Evolutionary conservation across 2,888 invertebrate genomes (phyloP), one percentile per base, ranked within the genome.

Genomic region (Mythimna ferrago): DNA sequence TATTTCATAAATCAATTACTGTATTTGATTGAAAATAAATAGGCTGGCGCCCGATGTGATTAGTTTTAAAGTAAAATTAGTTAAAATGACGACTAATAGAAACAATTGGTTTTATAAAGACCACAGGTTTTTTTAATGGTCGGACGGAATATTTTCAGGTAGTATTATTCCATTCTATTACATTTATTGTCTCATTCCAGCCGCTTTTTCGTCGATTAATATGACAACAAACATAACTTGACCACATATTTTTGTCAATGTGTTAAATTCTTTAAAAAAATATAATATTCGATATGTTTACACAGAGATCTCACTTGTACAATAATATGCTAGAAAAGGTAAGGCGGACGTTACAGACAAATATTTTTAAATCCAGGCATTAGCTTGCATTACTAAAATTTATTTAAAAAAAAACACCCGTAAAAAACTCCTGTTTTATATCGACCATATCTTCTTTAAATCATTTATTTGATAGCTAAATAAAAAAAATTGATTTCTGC

Each of bases 1-100:
- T 51, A 41, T 51, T 72, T 32, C 32, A 21, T 44, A 14, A 53
- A 60, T 53, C 19, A 73, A 53, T 73, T 60, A 35, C 38, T 0
- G 4, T 51, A n/a, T 57, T 68, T 32, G 9, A 71, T 60, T 60
- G 14, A 21, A 51, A 58, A 48, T 16, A 48, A 48, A 14, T 2
- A 2, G n/a, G 9, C 32, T 41, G 51, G 21, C 51, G 32, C 6
- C 16, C 14, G 32, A 9, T 16, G 14, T 1, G 10, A 6, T 21
- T 6, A 26, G 26, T 48, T 58, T 11, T 19, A 56, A 38, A 10
- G 6, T 32, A 6, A 11, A 19, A 6, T 53, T 21, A 16, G 1
- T n/a, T 16, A 21, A 32, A 6, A 69, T 21, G 16, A 10, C 2
- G 11, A 54, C 7, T 6, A 69, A 14, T 1, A 19, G n/a, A 9